Percentiles rank a stretch among this genome's conserved stretches.
These are phyloP conservation scores for Tetrax tetrax DNA, from an alignment of 2,113 vertebrate genomes.

Conservation along the genomic window DNA sequence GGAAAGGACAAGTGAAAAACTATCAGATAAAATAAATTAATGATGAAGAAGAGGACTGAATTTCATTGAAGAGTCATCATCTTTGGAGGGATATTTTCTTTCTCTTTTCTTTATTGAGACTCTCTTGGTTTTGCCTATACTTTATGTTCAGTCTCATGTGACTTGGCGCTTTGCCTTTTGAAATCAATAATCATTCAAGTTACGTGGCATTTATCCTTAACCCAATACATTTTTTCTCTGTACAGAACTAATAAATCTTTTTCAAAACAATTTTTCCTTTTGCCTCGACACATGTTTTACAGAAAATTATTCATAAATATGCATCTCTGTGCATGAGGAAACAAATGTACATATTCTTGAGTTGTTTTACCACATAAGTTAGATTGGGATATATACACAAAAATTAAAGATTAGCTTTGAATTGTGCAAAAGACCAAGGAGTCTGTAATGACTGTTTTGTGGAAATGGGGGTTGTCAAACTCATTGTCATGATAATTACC, in stretches of 20 bases:
- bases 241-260: not conserved
- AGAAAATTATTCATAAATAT: not conserved
- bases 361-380: not conserved
- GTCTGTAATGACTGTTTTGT: not conserved
- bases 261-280: not conserved
- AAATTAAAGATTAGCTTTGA: not conserved
- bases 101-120: not conserved
- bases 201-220: not conserved
- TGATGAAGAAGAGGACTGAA: not conserved
- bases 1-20: slow-evolving; percentile 6
- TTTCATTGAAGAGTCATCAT: not conserved
- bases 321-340: not conserved
- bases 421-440: not conserved
- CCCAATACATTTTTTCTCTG: not conserved
- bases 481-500: slow-evolving; percentile 1
- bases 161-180: slow-evolving; percentile 1
- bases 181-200: not conserved
- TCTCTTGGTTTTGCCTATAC: not conserved
- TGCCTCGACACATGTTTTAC: not conserved
- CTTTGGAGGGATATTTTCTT: not conserved
- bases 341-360: not conserved
- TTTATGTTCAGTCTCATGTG: not conserved
- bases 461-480: not conserved
- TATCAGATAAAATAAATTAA: slow-evolving; percentile 21
- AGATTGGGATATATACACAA: not conserved